These are phyloP conservation scores for Taphrorychus bicolor DNA, from an alignment of 2,888 invertebrate species.

Conservation along the genomic window DNA sequence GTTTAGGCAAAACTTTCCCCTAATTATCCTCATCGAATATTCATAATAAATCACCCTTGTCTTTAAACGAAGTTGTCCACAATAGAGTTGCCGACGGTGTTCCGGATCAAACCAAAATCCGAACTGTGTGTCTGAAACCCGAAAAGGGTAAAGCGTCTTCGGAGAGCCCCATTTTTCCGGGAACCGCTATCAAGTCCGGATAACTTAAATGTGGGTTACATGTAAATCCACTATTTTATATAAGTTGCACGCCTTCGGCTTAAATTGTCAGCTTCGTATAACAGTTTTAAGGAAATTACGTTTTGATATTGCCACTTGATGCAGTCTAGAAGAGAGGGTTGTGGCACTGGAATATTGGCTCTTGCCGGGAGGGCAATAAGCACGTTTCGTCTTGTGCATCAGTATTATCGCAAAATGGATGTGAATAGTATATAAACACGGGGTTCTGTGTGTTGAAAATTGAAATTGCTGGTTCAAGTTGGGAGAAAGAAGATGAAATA, in stretches of 20 bases:
- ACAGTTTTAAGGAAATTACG: neutral
- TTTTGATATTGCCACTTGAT: neutral
- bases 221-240: conserved; percentile 5
- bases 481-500: too few species aligned
- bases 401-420: too few species aligned
- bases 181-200: neutral
- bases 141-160: neutral
- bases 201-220: conserved; percentile 4
- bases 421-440: too few species aligned
- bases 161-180: neutral
- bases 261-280: neutral
- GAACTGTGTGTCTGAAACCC: neutral
- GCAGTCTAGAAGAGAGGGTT: neutral
- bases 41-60: neutral
- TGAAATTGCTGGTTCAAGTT: too few species aligned
- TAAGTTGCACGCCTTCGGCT: neutral
- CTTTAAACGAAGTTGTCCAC: neutral
- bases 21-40: too few species aligned
- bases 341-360: too few species aligned
- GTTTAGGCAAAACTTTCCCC: too few species aligned
- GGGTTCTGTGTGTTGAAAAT: too few species aligned
- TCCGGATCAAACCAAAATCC: neutral
- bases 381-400: too few species aligned
- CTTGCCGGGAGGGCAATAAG: too few species aligned
- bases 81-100: neutral